Evolutionary conservation across 2,113 vertebrate species (phyloP).

Genomic region (Corvus cornix): DNA sequence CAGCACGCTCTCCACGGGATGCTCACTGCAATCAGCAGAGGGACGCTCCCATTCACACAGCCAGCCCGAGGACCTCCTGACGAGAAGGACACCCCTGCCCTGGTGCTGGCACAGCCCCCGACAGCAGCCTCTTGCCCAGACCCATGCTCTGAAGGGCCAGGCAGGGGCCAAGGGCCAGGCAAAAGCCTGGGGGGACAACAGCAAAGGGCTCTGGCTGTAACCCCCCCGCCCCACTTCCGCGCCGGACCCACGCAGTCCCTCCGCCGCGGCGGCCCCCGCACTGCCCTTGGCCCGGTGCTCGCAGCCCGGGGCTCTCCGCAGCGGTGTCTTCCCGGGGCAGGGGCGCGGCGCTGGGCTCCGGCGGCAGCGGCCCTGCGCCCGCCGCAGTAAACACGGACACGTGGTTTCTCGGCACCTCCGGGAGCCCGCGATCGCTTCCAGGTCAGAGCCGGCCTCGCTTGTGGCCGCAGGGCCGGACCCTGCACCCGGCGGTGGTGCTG

Average conservation of each 20-base stretch:
- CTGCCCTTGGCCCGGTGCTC: background rate
- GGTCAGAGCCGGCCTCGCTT: background rate
- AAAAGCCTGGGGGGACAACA: rapidly evolving
- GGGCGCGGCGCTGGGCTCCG: background rate
- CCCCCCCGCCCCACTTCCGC: background rate
- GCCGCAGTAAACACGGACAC: conserved; percentile 27
- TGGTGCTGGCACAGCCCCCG: background rate
- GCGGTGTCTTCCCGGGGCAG: background rate
- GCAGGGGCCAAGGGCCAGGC: too few relatives aligned
- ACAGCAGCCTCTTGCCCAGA: background rate
- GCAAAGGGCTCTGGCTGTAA: background rate
- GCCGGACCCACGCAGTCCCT: background rate
- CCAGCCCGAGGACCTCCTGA: background rate
- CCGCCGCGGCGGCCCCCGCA: background rate
- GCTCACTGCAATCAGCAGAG: background rate
- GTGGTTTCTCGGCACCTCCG: conserved; percentile 46
- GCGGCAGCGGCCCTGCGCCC: background rate
- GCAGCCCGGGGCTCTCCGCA: background rate
- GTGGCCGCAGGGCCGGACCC: background rate
- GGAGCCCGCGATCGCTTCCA: conserved; percentile 36
- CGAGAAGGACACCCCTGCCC: background rate
- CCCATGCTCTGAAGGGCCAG: background rate
- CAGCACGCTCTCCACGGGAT: background rate
- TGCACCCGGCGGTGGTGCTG: rapidly evolving
- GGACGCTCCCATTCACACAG: background rate